Conservation (phyloP, 2,888 invertebrate genomes). For the Tetheella fluctuosa region DNA sequence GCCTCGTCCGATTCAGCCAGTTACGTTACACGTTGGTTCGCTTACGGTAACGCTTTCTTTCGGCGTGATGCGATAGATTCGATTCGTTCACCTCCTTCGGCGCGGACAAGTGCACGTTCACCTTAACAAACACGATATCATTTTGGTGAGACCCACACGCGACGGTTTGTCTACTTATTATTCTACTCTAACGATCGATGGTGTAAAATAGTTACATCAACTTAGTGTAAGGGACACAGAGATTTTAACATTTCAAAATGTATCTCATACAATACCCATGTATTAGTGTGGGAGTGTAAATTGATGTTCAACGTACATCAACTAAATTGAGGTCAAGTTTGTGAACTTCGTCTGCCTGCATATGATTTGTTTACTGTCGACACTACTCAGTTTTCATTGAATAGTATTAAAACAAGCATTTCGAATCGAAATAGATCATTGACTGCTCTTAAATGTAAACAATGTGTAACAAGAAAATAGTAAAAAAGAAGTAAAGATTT, state of each 20-base stretch:
- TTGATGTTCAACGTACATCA: neutral
- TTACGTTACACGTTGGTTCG: too few relatives aligned
- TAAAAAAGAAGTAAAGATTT: too few relatives aligned
- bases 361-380: neutral
- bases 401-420: neutral
- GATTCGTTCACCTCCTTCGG: too few relatives aligned
- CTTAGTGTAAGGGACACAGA: neutral
- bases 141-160: neutral
- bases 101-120: too few relatives aligned
- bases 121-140: too few relatives aligned
- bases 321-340: constrained; percentile 5
- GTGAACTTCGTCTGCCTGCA: neutral
- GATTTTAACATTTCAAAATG: neutral
- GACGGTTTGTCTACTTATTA: neutral
- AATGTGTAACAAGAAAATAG: too few relatives aligned
- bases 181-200: neutral
- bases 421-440: too few relatives aligned
- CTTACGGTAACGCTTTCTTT: too few relatives aligned
- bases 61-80: too few relatives aligned
- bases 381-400: neutral
- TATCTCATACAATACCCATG: neutral
- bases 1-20: too few relatives aligned
- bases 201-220: neutral
- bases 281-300: neutral
- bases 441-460: too few relatives aligned